Conservation (phyloP, 2,888 invertebrate genomes). For the Lampropteryx suffumata region DNA sequence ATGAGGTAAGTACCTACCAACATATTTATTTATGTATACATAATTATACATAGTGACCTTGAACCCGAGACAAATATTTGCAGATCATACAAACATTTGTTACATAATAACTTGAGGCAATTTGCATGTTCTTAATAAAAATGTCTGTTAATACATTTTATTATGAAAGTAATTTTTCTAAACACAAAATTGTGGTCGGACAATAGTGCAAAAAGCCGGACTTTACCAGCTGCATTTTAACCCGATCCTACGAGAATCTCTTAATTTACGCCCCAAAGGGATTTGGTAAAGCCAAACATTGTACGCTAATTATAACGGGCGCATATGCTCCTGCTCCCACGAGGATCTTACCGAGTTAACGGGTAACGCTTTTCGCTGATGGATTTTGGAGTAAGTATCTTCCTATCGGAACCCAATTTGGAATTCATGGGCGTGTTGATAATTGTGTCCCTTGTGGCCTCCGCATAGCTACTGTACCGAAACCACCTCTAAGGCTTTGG, state of each 20-base stretch:
- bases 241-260: conserved; percentile 64
- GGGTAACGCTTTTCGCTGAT: conserved; percentile 46
- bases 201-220: conserved; percentile 3
- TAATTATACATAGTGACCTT: too few relatives aligned
- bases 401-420: conserved; percentile 1
- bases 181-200: neutral
- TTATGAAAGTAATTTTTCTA: too few relatives aligned
- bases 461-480: too few relatives aligned
- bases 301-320: conserved; percentile 82
- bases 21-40: too few relatives aligned
- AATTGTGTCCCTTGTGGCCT: conserved; percentile 6
- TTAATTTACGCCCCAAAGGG: conserved; percentile 82
- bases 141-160: too few relatives aligned
- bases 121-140: too few relatives aligned
- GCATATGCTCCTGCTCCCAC: conserved; percentile 76
- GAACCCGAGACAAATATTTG: too few relatives aligned
- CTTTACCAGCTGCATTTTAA: neutral
- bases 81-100: too few relatives aligned
- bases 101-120: too few relatives aligned
- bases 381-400: conserved; percentile 17
- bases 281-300: conserved; percentile 82
- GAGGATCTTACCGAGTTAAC: conserved; percentile 71
- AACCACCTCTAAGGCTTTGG: neutral
- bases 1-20: too few relatives aligned
- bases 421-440: neutral